Percentiles rank a stretch among this genome's conserved stretches.
phyloP scores from a whole-genome alignment of 1,140 invertebrate species.

The Lucilia sericata region DNA sequence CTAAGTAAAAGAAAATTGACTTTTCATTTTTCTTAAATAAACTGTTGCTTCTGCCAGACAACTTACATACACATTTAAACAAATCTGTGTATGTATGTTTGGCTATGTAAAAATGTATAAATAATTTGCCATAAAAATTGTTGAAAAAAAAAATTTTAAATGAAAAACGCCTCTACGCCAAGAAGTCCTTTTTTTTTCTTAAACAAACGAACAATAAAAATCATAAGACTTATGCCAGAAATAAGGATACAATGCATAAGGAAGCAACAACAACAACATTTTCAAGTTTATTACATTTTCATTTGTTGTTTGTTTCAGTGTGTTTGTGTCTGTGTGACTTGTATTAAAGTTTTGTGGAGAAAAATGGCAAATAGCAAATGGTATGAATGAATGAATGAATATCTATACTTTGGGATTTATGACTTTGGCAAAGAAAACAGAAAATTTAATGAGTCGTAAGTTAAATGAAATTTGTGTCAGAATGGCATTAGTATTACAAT shows the following conservation, averaged over 20 bases:
- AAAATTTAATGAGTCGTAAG: constrained; percentile 25
- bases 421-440: constrained; percentile 23
- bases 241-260: background rate
- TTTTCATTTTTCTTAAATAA: constrained; percentile 28
- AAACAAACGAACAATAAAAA: background rate
- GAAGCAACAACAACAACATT: background rate
- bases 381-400: constrained; percentile 8
- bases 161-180: background rate
- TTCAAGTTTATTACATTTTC: background rate
- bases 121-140: constrained; percentile 23
- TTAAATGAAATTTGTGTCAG: constrained; percentile 27
- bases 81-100: background rate
- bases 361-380: background rate
- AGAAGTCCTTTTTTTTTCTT: background rate
- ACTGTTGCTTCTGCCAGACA: constrained; percentile 13
- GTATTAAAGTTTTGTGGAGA: background rate
- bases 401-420: constrained; percentile 9
- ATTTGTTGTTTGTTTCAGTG: background rate
- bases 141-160: background rate
- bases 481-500: background rate
- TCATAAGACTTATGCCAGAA: background rate
- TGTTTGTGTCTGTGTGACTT: background rate
- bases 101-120: background rate
- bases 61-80: background rate
- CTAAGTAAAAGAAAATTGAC: constrained; percentile 9